Evolutionary conservation across 2,888 invertebrate species (phyloP).

Genomic region (Cosmia pyralina): DNA sequence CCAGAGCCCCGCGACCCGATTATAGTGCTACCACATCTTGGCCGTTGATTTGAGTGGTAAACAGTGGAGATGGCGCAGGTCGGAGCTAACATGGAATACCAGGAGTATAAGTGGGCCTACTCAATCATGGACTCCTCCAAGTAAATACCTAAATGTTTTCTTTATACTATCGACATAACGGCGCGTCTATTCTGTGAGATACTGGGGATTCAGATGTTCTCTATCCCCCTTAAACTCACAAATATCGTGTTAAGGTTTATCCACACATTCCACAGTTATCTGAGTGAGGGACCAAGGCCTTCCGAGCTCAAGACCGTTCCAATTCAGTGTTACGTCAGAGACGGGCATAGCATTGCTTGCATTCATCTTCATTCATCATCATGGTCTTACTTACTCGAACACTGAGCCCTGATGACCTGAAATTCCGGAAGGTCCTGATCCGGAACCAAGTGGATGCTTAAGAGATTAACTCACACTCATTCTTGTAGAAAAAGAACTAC

Average conservation of each 20-base stretch:
- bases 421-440: neutral
- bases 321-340: neutral
- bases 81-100: slow-evolving; percentile 89
- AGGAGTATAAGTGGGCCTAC: slow-evolving; percentile 96
- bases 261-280: neutral
- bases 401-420: neutral
- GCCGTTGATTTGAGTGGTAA: slow-evolving; percentile 60
- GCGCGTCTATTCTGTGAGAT: neutral
- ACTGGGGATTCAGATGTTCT: neutral
- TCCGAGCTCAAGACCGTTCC: neutral
- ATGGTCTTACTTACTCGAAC: neutral
- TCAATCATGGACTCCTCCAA: slow-evolving; percentile 99
- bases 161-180: slow-evolving; percentile 6
- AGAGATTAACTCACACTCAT: neutral
- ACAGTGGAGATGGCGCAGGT: slow-evolving; percentile 84
- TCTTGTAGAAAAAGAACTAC: slow-evolving; percentile 2
- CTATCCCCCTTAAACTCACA: neutral
- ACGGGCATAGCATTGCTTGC: neutral
- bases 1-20: slow-evolving; percentile 65
- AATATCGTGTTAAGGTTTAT: neutral
- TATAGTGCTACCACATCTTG: slow-evolving; percentile 51
- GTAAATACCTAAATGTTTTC: slow-evolving; percentile 69
- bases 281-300: neutral
- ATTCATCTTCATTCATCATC: neutral
- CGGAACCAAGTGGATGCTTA: neutral